A percentile compares a stretch with the other conserved stretches of the same genome.
phyloP scores from a whole-genome alignment of 2,113 vertebrate genomes.

The Sceloporus undulatus region DNA sequence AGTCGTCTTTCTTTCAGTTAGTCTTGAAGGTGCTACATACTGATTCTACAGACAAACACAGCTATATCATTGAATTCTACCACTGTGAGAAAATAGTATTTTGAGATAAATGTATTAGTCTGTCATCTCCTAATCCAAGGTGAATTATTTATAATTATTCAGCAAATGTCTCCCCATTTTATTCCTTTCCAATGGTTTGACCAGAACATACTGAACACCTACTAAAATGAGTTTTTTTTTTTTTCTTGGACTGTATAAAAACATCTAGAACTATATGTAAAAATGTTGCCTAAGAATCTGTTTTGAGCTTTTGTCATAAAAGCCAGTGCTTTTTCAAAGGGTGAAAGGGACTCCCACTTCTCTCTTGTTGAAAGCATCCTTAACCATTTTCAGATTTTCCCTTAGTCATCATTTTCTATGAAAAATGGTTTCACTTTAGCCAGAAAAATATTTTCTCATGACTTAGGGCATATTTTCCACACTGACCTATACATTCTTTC shows the following conservation, averaged over 20 bases:
- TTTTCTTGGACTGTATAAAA: conserved; percentile 43
- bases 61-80: too few relatives aligned
- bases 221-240: conserved; percentile 29
- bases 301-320: conserved; percentile 41
- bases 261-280: conserved; percentile 55
- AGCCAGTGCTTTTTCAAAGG: conserved; percentile 25
- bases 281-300: conserved; percentile 33
- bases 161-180: conserved; percentile 36
- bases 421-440: conserved; percentile 68
- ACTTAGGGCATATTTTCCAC: conserved; percentile 62
- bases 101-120: conserved; percentile 50
- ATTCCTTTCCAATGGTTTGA: conserved; percentile 38
- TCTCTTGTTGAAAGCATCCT: conserved; percentile 46
- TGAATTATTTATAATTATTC: conserved; percentile 38
- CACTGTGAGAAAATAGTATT: conserved; percentile 42
- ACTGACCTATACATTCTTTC: conserved; percentile 68
- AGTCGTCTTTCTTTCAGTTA: too few relatives aligned
- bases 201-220: conserved; percentile 8
- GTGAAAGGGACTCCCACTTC: not conserved
- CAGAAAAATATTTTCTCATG: conserved; percentile 67
- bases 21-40: too few relatives aligned
- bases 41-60: too few relatives aligned
- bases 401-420: conserved; percentile 66
- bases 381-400: conserved; percentile 58
- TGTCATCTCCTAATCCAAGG: conserved; percentile 17